Conservation (phyloP, 2,888 invertebrate species). For the Anthrax anthrax region DNA sequence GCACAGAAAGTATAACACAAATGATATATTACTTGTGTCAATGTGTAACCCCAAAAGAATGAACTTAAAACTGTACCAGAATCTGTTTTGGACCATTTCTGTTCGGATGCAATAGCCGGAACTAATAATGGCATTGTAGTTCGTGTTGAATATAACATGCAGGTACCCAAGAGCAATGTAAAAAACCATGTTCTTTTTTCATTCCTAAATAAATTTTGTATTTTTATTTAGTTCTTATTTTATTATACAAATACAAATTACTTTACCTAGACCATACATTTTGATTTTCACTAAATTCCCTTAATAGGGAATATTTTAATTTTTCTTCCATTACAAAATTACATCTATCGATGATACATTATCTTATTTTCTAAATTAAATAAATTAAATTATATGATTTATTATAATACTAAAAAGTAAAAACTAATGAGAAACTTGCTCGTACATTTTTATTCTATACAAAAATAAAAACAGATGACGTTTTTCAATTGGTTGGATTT, state of each 20-base stretch:
- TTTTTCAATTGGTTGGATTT: too few species aligned
- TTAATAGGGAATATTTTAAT: constrained; percentile 31
- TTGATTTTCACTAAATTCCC: constrained; percentile 32
- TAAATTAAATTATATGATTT: too few species aligned
- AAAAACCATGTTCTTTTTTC: constrained; percentile 45
- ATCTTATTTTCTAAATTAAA: too few species aligned
- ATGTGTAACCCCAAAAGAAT: constrained; percentile 61
- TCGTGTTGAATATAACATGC: constrained; percentile 49
- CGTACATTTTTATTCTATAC: too few species aligned
- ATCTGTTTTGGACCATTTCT: constrained; percentile 53
- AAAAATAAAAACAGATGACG: too few species aligned
- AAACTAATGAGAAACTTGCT: too few species aligned
- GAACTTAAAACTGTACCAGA: constrained; percentile 54
- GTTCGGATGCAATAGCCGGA: constrained; percentile 45
- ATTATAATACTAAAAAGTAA: too few species aligned
- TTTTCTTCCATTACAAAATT: constrained; percentile 25
- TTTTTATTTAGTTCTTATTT: background rate
- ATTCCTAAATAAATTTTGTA: constrained; percentile 22
- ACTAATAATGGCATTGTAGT: constrained; percentile 51
- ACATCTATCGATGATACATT: too few species aligned
- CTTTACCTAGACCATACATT: constrained; percentile 31
- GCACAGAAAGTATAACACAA: background rate
- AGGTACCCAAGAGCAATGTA: constrained; percentile 46
- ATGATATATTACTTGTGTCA: constrained; percentile 39
- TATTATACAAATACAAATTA: background rate